A percentile compares a stretch with the other conserved stretches of the same genome.
Conservation (phyloP, 2,888 invertebrate genomes). For the Phyllotreta striolata region DNA sequence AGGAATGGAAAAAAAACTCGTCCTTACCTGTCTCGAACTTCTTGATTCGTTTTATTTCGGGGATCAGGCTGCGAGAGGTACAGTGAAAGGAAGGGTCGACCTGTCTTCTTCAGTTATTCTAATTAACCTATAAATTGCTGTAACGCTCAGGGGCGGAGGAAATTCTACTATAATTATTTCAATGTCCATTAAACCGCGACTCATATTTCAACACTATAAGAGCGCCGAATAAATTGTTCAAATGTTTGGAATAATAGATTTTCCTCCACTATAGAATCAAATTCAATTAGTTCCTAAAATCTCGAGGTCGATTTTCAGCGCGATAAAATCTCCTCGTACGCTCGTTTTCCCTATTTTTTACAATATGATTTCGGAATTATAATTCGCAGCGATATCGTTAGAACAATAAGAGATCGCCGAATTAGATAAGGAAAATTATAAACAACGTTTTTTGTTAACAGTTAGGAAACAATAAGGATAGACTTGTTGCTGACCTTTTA, state of each 20-base stretch:
- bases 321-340: background rate
- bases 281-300: background rate
- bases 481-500: conserved; percentile 18
- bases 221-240: background rate
- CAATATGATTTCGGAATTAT: background rate
- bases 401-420: conserved; percentile 9
- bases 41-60: conserved; percentile 31
- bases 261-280: too few relatives aligned
- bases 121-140: conserved; percentile 25
- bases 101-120: conserved; percentile 27
- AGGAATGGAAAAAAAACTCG: conserved; percentile 14
- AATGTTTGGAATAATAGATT: background rate
- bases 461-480: conserved; percentile 18
- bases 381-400: conserved; percentile 10
- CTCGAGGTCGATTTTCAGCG: conserved; percentile 3
- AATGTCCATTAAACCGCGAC: too few relatives aligned
- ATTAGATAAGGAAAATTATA: conserved; percentile 14
- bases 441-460: conserved; percentile 20
- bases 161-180: background rate
- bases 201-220: background rate
- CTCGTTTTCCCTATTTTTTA: conserved; percentile 1
- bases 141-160: conserved; percentile 20
- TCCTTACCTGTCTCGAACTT: conserved; percentile 30
- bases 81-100: conserved; percentile 19
- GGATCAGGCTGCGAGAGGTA: conserved; percentile 22